Evolutionary conservation across 2,888 invertebrate genomes (phyloP), one percentile per base, ranked within the genome.

Genomic region (Beris chalybata): DNA sequence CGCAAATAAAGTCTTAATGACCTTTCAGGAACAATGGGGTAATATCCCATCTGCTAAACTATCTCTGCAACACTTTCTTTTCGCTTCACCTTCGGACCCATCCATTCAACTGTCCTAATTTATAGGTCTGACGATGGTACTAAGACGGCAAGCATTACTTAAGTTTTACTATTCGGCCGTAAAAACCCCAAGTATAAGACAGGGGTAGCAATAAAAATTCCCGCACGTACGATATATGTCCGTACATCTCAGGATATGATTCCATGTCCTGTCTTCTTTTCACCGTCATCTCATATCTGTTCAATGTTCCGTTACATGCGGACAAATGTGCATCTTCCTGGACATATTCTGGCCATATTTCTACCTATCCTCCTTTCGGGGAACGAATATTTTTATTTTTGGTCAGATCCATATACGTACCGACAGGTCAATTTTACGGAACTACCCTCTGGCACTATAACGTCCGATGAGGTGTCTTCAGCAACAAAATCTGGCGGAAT

Each of bases 401-500:
- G 38, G 22, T 2, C 29, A 59, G 38, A 48, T 45, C 59, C 44
- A 22, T 31, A 29, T 68, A 77, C 78, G 74, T 76, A 81, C 81
- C 81, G 82, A 76, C 89, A 89, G 48, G 85, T 85, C 66, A 89
- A 80, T 72, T 83, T 85, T 11, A 86, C 87, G 0, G 85, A 86
- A 45, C 90, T 90, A 64, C 93, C 93, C 83, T 95, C 95, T 31
- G 89, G 89, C 38, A 93, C 91, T 85, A 91, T 91, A 12, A 93
- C 85, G 78, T 95, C 95, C 0, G 93, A 90, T n/a, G 93, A 93
- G 31, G 93, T 93, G 76, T 92, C 92, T 75, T 92, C 92, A 15
- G 87, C 78, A 70, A 93, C 86, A 75, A 96, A 94, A 79, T 95
- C 93, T n/a, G 96, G 95, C 43, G 95, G 93, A 71, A 95, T 89